phyloP scores from a whole-genome alignment of 2,888 invertebrate genomes.

The Chloroclysta siterata region DNA sequence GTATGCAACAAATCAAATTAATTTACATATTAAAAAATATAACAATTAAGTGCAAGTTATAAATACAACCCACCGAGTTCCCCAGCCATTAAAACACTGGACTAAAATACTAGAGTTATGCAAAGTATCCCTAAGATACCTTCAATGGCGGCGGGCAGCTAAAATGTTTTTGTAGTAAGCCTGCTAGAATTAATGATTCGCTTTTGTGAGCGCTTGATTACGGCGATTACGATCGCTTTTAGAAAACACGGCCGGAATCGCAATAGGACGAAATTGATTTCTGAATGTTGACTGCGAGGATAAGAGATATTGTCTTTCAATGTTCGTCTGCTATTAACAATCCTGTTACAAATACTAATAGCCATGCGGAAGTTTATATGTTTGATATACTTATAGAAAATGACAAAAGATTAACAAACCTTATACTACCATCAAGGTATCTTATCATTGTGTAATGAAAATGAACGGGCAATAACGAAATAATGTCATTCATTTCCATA shows the following conservation, averaged over 20 bases:
- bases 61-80: background rate
- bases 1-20: no score
- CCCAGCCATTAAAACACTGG: background rate
- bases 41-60: background rate
- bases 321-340: background rate
- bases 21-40: no score
- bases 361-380: no score
- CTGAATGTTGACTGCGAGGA: slow-evolving; percentile 10
- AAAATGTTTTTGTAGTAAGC: slow-evolving; percentile 66
- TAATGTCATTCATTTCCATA: no score
- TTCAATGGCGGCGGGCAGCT: slow-evolving; percentile 45
- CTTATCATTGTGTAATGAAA: no score
- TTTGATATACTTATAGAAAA: no score
- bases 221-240: slow-evolving; percentile 46
- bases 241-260: slow-evolving; percentile 36
- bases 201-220: slow-evolving; percentile 52
- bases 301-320: background rate
- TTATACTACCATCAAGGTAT: no score
- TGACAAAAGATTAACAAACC: no score
- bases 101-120: slow-evolving; percentile 14
- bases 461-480: no score
- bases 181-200: slow-evolving; percentile 51
- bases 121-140: slow-evolving; percentile 19
- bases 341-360: background rate
- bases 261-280: slow-evolving; percentile 30